phyloP scores from a whole-genome alignment of 1,140 invertebrate genomes.

The Atta texana region DNA sequence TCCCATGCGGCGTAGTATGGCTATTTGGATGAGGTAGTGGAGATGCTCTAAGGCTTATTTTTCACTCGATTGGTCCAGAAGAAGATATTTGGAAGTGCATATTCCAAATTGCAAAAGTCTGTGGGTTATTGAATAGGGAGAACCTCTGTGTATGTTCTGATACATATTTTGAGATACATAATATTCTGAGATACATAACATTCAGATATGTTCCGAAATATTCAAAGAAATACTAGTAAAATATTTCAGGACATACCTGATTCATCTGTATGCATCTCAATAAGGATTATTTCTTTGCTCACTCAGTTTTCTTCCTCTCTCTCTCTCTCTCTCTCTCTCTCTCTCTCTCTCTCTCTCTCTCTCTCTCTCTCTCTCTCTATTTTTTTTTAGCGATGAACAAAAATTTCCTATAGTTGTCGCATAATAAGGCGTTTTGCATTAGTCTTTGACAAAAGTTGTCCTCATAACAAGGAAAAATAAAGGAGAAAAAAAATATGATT shows the following conservation, averaged over 20 bases:
- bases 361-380: neutral
- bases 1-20: slow-evolving; percentile 78
- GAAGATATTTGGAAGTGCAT: no score
- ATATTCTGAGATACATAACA: neutral
- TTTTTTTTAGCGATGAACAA: neutral
- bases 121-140: neutral
- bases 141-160: neutral
- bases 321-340: no score
- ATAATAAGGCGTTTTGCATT: neutral
- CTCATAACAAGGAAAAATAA: slow-evolving; percentile 8
- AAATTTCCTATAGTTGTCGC: neutral
- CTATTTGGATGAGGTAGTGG: slow-evolving; percentile 8
- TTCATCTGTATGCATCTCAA: neutral
- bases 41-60: neutral
- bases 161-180: neutral
- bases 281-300: slow-evolving; percentile 41
- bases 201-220: slow-evolving; percentile 12
- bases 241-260: neutral
- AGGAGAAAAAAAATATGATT: slow-evolving; percentile 50
- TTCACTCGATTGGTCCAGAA: neutral
- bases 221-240: neutral
- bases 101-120: neutral
- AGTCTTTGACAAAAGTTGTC: neutral
- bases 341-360: no score
- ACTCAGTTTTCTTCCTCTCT: neutral